phyloP scores from a whole-genome alignment of 2,888 invertebrate genomes.

The Latheticus oryzae region DNA sequence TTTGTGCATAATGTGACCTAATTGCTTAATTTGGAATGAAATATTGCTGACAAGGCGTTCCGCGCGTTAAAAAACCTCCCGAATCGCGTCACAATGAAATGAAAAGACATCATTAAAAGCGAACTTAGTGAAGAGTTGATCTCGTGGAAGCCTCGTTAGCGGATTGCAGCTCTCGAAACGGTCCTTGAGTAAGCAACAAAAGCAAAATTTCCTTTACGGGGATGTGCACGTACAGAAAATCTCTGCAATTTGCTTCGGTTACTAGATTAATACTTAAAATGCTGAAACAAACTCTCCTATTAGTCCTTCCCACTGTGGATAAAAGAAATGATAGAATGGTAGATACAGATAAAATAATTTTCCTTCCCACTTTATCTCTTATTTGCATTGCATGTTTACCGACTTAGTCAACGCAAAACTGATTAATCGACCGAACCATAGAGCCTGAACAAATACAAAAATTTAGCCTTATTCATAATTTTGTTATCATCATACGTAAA shows the following conservation, averaged over 20 bases:
- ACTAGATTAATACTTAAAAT: constrained; percentile 39
- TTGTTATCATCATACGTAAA: no score
- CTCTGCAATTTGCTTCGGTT: constrained; percentile 40
- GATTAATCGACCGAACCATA: no score
- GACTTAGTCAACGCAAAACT: no score
- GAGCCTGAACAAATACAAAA: no score
- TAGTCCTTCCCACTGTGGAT: no score
- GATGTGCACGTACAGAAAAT: constrained; percentile 38
- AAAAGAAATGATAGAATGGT: no score
- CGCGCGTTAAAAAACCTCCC: constrained; percentile 6
- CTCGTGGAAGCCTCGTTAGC: constrained; percentile 41
- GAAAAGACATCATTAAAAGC: constrained; percentile 40
- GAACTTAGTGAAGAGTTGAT: constrained; percentile 35
- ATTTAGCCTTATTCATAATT: no score
- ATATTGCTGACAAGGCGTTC: constrained; percentile 7
- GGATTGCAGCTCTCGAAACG: constrained; percentile 30
- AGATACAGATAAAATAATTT: no score
- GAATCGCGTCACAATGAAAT: constrained; percentile 45
- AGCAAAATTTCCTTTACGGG: constrained; percentile 37
- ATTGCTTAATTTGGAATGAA: constrained; percentile 17
- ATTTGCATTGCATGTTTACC: no score
- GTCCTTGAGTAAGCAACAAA: constrained; percentile 36
- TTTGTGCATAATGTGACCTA: no score
- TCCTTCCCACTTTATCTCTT: no score
- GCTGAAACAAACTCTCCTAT: constrained; percentile 32